Conservation (phyloP, 2,113 vertebrate genomes). For the Connochaetes taurinus region DNA sequence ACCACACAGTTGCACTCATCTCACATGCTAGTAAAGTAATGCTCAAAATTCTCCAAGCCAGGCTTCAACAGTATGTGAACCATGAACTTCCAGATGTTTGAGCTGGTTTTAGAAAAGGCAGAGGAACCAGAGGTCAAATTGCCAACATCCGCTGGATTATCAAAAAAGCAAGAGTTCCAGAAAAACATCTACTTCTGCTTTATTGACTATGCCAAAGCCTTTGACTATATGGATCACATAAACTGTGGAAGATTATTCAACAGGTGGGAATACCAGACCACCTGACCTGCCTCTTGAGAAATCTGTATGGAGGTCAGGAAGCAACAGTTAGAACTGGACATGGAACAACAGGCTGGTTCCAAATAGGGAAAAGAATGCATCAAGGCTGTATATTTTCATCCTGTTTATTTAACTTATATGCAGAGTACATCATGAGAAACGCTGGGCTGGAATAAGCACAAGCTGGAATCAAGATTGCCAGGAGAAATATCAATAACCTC, state of each 20-base stretch:
- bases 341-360: neutral
- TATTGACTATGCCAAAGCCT: neutral
- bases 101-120: neutral
- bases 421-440: neutral
- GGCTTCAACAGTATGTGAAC: too few species aligned
- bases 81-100: too few species aligned
- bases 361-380: neutral
- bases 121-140: neutral
- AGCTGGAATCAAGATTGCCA: neutral
- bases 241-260: neutral
- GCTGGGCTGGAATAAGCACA: neutral
- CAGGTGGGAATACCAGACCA: neutral
- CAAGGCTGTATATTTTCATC: neutral
- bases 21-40: too few species aligned
- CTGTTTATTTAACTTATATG: neutral
- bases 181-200: neutral
- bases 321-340: neutral
- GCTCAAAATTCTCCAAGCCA: too few species aligned
- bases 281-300: neutral
- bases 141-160: neutral
- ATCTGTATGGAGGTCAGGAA: neutral
- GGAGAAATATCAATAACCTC: neutral
- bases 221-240: neutral
- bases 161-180: neutral
- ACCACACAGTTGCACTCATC: too few species aligned